Evolutionary conservation across 2,797 vertebrate species (phyloP), one percentile per base, ranked within the genome.

Genomic region (Scarus forsteni): DNA sequence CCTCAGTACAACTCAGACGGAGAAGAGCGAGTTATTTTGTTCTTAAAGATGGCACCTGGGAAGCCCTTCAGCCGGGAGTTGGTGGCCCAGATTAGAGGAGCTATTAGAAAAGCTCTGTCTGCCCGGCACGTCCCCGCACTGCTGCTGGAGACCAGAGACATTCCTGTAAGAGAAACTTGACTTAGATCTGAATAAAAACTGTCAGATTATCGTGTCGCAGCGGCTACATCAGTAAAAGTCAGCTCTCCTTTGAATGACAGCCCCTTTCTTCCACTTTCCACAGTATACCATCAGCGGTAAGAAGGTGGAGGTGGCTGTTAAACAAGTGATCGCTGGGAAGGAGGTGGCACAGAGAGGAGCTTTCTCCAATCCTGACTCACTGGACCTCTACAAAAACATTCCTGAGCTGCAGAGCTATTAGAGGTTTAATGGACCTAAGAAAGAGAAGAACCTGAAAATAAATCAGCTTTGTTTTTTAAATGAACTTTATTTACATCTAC

Each of bases 241-340:
- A 18, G 7, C 39, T 54, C 12, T 46, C 0, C 11, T 1, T 38
- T 52, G 19, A 84, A 5, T 74, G 62, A 78, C 65, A 8, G 35
- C 34, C 0, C 42, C 53, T 58, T 45, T 71, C 44, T 72, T 71
- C 54, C 50, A 9, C 55, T 43, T 54, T 48, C 57, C 85, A 43
- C 92, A 99, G 98, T 99, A 99, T 79, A 99, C 98, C 0, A 93
- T 98, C 87, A 99, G 95, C 0, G 98, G 98, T 7, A 99, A 99
- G 89, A 99, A 99, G 81, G 97, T 99, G 76, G 98, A 99, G 88
- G 96, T 98, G 77, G 98, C 98, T 0, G 97, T 99, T 80, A 99
- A 98, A 71, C 96, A 98, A 90, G 89, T 98, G 75, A 93, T 99
- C 6, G 96, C 97, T 0, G 97, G 98, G 3, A 95, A 94, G 66